These are phyloP conservation scores for Tachuris rubrigastra DNA, from an alignment of 2,113 vertebrate genomes.

Conservation along the genomic window DNA sequence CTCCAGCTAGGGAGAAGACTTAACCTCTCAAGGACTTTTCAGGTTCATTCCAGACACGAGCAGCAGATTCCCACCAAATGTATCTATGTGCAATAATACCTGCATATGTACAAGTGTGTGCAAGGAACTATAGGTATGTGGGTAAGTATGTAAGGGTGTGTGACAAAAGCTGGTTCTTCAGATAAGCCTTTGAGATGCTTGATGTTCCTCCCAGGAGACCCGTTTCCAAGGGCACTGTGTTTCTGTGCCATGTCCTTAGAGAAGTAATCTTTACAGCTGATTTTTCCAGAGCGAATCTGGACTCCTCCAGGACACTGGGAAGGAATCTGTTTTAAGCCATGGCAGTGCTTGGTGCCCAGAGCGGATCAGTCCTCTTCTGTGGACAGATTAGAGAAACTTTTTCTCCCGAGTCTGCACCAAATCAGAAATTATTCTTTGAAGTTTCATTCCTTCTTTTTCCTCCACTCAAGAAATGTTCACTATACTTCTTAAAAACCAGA, in stretches of 20 bases:
- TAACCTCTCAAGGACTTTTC: neutral
- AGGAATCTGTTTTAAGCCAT: neutral
- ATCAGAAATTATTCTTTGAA: neutral
- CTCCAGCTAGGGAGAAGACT: neutral
- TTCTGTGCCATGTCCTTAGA: neutral
- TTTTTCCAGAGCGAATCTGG: neutral
- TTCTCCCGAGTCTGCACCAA: neutral
- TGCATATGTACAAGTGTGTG: neutral
- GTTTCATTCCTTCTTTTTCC: neutral
- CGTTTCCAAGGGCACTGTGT: neutral
- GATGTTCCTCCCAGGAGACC: neutral
- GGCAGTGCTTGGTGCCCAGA: neutral
- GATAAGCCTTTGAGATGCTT: neutral
- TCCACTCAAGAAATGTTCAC: neutral
- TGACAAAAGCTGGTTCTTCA: neutral
- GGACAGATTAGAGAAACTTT: neutral
- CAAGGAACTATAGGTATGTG: neutral
- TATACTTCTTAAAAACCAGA: neutral
- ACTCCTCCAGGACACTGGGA: neutral
- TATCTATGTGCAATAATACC: neutral
- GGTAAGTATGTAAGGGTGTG: fast-evolving
- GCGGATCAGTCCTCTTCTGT: neutral
- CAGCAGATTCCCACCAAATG: neutral
- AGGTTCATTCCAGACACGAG: neutral
- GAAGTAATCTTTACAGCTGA: neutral